phyloP scores from a whole-genome alignment of 2,113 vertebrate genomes.

The Hippocampus abdominalis region DNA sequence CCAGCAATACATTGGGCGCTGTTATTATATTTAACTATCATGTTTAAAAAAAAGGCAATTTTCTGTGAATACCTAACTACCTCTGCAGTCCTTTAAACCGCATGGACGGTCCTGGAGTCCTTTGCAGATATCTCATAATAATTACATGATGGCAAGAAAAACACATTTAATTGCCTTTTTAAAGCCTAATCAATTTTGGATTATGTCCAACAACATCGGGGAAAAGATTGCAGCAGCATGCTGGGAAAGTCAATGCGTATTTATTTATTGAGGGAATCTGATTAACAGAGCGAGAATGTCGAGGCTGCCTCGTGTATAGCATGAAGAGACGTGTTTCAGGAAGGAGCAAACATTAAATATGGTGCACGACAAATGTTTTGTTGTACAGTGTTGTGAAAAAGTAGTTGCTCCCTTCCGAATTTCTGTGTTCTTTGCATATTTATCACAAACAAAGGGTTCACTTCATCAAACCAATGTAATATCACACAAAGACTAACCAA shows the following conservation, averaged over 20 bases:
- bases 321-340: constrained; percentile 12
- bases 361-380: constrained; percentile 31
- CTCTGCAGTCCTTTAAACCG: constrained; percentile 29
- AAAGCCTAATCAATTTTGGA: constrained; percentile 70
- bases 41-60: constrained; percentile 38
- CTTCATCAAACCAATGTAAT: too few species aligned
- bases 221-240: constrained; percentile 44
- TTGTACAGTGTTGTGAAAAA: background rate
- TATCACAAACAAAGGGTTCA: too few species aligned
- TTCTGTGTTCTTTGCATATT: too few species aligned
- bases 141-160: constrained; percentile 64
- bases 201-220: constrained; percentile 66
- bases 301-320: constrained; percentile 11
- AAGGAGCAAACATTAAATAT: constrained; percentile 33
- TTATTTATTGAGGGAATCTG: constrained; percentile 60
- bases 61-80: constrained; percentile 50
- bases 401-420: too few species aligned
- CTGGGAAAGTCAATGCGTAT: constrained; percentile 50
- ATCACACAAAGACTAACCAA: too few species aligned
- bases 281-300: constrained; percentile 49
- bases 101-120: constrained; percentile 64
- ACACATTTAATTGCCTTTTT: constrained; percentile 73
- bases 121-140: constrained; percentile 65
- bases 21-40: constrained; percentile 54
- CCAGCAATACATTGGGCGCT: constrained; percentile 20